Conservation (phyloP, 2,888 invertebrate genomes). For the Escarpia spicata region DNA sequence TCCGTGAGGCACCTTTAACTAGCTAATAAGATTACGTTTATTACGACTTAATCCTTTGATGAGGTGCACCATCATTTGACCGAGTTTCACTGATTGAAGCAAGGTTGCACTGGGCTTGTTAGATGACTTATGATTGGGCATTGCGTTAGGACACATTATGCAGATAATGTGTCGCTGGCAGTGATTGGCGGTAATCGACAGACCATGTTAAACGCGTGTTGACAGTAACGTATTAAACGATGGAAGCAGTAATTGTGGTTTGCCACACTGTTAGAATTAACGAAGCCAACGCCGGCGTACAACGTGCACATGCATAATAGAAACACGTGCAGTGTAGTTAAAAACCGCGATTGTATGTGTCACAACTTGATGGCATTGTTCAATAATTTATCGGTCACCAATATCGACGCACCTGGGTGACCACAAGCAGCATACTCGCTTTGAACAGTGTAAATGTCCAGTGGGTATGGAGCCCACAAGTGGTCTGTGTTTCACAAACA, state of each 20-base stretch:
- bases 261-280: background rate
- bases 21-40: background rate
- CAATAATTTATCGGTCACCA: background rate
- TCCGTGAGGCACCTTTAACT: background rate
- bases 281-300: background rate
- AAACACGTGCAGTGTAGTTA: background rate
- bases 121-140: background rate
- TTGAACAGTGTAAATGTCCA: background rate
- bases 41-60: background rate
- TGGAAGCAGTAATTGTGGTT: background rate
- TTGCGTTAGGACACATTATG: background rate
- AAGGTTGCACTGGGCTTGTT: background rate
- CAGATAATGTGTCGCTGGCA: background rate
- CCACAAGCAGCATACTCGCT: background rate
- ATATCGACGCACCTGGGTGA: background rate
- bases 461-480: background rate
- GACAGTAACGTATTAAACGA: background rate
- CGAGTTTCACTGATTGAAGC: background rate
- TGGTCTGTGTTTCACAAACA: background rate
- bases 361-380: background rate
- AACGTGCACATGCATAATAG: background rate
- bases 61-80: background rate
- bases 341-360: background rate
- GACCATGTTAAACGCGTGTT: background rate
- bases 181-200: background rate